phyloP scores from a whole-genome alignment of 2,888 invertebrate species.

The Drosophila kuntzei region DNA sequence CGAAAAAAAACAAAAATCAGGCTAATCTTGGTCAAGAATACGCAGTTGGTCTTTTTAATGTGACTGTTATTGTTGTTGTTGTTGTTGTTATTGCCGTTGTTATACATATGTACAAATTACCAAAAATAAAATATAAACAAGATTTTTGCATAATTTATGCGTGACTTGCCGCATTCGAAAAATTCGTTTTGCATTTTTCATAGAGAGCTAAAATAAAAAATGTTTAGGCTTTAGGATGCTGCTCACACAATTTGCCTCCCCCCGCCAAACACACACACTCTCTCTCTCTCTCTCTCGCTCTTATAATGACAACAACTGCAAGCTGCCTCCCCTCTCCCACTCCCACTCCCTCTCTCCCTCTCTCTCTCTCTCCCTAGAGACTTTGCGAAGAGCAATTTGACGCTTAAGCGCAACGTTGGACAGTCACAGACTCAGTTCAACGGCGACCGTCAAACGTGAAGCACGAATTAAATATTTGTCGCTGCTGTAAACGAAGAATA shows the following conservation, averaged over 20 bases:
- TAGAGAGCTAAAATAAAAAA: slow-evolving; percentile 23
- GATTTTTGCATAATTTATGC: slow-evolving; percentile 68
- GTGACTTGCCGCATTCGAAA: slow-evolving; percentile 37
- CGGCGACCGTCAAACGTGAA: slow-evolving; percentile 82
- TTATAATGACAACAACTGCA: slow-evolving; percentile 20
- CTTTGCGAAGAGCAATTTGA: slow-evolving; percentile 72
- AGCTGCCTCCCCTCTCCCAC: neutral
- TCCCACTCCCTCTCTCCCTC: neutral
- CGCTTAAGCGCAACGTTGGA: slow-evolving; percentile 76
- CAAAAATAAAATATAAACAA: slow-evolving; percentile 17
- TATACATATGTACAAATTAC: slow-evolving; percentile 41
- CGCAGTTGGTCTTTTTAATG: slow-evolving; percentile 15
- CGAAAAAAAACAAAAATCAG: slow-evolving; percentile 13
- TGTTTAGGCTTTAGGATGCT: slow-evolving; percentile 40
- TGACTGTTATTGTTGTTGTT: neutral
- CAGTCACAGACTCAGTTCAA: slow-evolving; percentile 83
- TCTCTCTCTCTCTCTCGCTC: neutral
- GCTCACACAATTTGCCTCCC: slow-evolving; percentile 4
- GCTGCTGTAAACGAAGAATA: neutral
- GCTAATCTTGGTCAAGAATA: slow-evolving; percentile 58
- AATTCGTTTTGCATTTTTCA: slow-evolving; percentile 40
- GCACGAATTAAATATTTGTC: slow-evolving; percentile 62
- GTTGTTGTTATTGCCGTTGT: slow-evolving; percentile 8
- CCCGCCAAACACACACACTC: slow-evolving; percentile 1
- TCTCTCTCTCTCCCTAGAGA: slow-evolving; percentile 9